These are phyloP conservation scores for Epinotia ramella DNA, from an alignment of 2,888 invertebrate genomes.

Conservation along the genomic window DNA sequence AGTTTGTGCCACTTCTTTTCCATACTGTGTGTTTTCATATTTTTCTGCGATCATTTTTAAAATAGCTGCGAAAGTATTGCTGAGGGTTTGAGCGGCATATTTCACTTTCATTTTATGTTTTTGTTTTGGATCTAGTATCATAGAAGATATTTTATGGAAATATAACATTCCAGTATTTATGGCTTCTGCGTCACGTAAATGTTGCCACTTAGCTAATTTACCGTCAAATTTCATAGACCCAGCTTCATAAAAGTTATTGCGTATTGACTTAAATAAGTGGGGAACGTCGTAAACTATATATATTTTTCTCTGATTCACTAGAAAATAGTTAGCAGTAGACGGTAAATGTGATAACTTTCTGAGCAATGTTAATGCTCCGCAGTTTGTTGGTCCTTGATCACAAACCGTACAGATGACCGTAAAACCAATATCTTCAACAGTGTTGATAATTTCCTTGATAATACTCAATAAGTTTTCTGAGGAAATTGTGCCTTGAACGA, in stretches of 20 bases:
- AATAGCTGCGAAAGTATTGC: slow-evolving; percentile 48
- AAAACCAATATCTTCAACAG: slow-evolving; percentile 16
- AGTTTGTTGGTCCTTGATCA: slow-evolving; percentile 44
- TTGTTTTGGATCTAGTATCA: not conserved
- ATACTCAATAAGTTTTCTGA: slow-evolving; percentile 32
- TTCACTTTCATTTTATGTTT: slow-evolving; percentile 48
- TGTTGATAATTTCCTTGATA: slow-evolving; percentile 33
- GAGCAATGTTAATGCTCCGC: slow-evolving; percentile 1
- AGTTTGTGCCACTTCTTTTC: not conserved
- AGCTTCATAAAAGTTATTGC: slow-evolving; percentile 2
- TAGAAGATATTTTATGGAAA: not conserved
- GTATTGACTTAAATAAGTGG: not conserved
- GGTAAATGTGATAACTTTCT: not conserved
- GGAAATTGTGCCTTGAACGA: slow-evolving; percentile 35
- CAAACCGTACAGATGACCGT: slow-evolving; percentile 38
- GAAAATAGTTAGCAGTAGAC: not conserved
- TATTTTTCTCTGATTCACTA: not conserved
- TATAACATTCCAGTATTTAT: not conserved
- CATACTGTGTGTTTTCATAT: not conserved
- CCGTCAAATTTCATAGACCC: not conserved
- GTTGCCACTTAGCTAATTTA: not conserved
- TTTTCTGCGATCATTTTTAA: slow-evolving; percentile 36
- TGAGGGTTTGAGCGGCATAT: slow-evolving; percentile 48
- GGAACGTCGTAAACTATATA: not conserved
- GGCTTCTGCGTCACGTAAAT: not conserved